These are phyloP conservation scores for Condylostylus longicornis DNA, from an alignment of 1,140 invertebrate genomes.

Conservation along the genomic window DNA sequence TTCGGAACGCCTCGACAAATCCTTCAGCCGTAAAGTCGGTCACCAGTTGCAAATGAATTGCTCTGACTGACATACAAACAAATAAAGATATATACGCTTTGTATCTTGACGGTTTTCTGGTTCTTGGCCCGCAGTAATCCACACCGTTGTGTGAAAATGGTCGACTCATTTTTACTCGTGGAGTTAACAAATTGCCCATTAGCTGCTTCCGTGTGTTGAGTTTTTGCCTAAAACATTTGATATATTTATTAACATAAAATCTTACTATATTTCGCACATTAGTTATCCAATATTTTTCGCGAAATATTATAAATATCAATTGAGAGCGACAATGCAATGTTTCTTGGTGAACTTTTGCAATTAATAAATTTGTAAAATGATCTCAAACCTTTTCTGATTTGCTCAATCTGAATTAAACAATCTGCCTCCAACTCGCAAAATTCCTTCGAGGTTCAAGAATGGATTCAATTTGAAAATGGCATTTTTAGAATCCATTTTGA, in stretches of 20 bases:
- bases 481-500: too few species aligned
- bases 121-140: conserved; percentile 23
- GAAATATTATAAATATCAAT: not conserved
- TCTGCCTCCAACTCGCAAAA: too few species aligned
- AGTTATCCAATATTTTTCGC: not conserved
- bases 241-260: not conserved
- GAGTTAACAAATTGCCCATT: conserved; percentile 10
- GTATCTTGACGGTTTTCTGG: conserved; percentile 7
- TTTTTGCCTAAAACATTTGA: not conserved
- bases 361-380: not conserved
- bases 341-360: not conserved
- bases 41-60: conserved; percentile 23
- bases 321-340: not conserved
- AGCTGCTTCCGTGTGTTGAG: not conserved
- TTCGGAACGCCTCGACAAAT: conserved; percentile 24
- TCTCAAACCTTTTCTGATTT: too few species aligned
- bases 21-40: conserved; percentile 20
- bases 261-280: not conserved
- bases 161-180: conserved; percentile 12
- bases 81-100: conserved; percentile 31
- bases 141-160: conserved; percentile 18
- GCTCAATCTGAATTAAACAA: too few species aligned
- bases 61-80: conserved; percentile 21
- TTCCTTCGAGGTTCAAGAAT: too few species aligned
- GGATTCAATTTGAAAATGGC: too few species aligned